Evolutionary conservation across 2,797 vertebrate species (phyloP), one percentile per base, ranked within the genome.

Genomic region (Chrysocyon brachyurus): DNA sequence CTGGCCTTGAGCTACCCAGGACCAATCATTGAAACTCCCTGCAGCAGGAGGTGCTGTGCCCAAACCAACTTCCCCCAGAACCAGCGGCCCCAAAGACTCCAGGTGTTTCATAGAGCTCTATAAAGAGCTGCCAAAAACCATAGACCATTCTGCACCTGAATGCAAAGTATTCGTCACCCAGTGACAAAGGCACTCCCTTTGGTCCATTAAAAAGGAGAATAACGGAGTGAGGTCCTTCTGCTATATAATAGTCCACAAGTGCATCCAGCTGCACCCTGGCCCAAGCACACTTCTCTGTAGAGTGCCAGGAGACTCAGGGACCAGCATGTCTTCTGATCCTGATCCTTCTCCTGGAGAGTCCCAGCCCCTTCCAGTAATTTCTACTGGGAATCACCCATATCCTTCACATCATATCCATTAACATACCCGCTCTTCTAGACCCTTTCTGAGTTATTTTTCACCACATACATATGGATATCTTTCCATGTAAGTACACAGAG

Each of bases 371-470:
- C 17, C 46, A 36, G 49, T 3, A 24, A 22, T 5, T 31, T 61
- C 49, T n/a, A 17, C 49, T 92, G 66, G 40, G 5, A 14, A 26
- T 66, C 40, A 83, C 12, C 26, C 52, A 33, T 6, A 14, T 19
- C 21, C 36, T 63, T 40, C 87, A 22, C 21, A 33, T 57, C 36
- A 75, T 26, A 83, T 33, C 49, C 46, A 10, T 33, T 54, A 72
- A 73, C 16, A 82, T 49, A 61, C 12, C 75, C 46, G 85, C 54
- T 26, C 36, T 95, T 64, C 66, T 63, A 87, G 31, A 31, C 26
- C 22, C 95, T 87, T 73, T 46, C 40, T 77, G 24, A 54, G 31
- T 28, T 75, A 49, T 64, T 86, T 95, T 87, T 92, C 59, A 77
- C 14, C 15, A 22, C 54, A 75, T 66, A 56, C 3, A 12, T 52